Base-by-base conservation (phyloP, 2,888 invertebrate species). In the Pseudanteris insignis region DNA sequence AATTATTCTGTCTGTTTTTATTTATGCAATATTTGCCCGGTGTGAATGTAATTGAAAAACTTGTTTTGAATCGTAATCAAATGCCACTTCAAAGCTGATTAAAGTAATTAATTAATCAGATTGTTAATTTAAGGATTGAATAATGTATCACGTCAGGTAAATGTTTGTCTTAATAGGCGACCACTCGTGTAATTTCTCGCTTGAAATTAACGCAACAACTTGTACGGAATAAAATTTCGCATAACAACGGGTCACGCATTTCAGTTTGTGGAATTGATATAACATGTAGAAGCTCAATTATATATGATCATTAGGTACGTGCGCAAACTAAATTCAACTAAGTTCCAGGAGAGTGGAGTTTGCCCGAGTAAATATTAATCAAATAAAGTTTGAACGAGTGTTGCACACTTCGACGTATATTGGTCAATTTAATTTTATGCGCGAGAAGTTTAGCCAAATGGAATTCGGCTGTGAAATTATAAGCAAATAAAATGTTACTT, bases 361-460 rank as follows among this genome's bases (percentile, higher is more conserved):
- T 41, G 55, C 29, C 47, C 47, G 47, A 55, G 55, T 55, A 55
- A 55, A 55, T 55, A 55, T 55, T 55, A 55, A 55, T 55, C 55
- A 41, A 55, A 55, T 55, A 55, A 55, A 55, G 55, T 55, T 55
- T 41, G 47, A 47, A 47, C 36, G 47, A 47, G 55, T 55, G 55
- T 55, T 55, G 47, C 26, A 11, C 40, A 40, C 40, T 55, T 47
- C 47, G 47, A 47, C 47, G 47, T 55, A 47, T 47, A 55, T 55
- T 47, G 55, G 55, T 55, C 55, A 44, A 55, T 47, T 55, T 55
- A 38, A 47, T 55, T 55, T 47, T 44, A 34, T 30, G 40, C 21
- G 11, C 40, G 40, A 7, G 24, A 41, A 54, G 46, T 46, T 47
- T 33, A 40, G 40, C 34, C 34, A 47, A 55, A 55, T 47, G 46